Evolutionary conservation across 2,113 vertebrate species (phyloP).

Genomic region (Clupea harengus): DNA sequence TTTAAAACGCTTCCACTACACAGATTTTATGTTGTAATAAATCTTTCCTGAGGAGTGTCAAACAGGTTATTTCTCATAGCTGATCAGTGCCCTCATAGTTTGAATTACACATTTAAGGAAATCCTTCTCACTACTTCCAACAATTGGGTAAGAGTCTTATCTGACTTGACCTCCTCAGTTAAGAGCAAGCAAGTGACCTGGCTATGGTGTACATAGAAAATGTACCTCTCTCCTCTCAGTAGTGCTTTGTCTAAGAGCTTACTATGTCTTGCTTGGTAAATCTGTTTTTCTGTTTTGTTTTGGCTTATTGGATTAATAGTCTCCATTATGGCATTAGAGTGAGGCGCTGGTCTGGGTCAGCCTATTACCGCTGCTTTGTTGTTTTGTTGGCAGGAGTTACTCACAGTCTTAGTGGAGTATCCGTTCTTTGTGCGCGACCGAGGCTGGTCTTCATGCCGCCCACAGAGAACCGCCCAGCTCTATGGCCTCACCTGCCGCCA

Average conservation of each 20-base stretch:
- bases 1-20: no score
- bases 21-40: no score
- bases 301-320: constrained; percentile 2
- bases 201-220: background rate
- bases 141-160: background rate
- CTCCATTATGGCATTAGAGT: background rate
- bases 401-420: constrained; percentile 78
- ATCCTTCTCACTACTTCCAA: background rate
- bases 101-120: background rate
- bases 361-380: constrained; percentile 43
- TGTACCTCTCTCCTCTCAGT: background rate
- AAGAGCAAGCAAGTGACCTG: constrained; percentile 9
- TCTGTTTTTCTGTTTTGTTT: constrained; percentile 20
- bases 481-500: constrained; percentile 74
- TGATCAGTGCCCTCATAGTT: background rate
- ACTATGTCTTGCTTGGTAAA: background rate
- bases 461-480: constrained; percentile 68
- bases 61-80: background rate
- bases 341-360: background rate
- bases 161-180: background rate
- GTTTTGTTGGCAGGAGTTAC: constrained; percentile 67
- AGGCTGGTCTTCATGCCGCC: constrained; percentile 79
- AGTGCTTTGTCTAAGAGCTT: constrained; percentile 1
- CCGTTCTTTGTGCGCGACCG: constrained; percentile 75
- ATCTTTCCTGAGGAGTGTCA: no score